Evolutionary conservation across 2,113 vertebrate species (phyloP).

Genomic region (Aythya baeri): DNA sequence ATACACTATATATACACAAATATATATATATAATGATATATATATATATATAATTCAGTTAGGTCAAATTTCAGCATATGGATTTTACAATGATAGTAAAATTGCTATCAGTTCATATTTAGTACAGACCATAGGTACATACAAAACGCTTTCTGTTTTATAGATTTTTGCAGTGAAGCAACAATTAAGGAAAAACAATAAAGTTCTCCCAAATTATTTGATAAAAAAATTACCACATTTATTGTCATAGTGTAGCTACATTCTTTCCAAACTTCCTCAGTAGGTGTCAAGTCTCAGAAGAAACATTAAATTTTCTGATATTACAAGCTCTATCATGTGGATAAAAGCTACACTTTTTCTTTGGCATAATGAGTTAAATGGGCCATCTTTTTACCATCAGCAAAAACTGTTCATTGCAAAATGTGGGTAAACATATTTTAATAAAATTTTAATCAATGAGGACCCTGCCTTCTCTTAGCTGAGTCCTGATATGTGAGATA

Average conservation of each 20-base stretch:
- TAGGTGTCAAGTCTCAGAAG: background rate
- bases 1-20: too few species aligned
- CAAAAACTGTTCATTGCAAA: background rate
- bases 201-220: background rate
- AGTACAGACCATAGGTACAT: background rate
- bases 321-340: background rate
- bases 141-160: background rate
- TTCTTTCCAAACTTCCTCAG: background rate
- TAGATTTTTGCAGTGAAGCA: background rate
- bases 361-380: background rate
- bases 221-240: background rate
- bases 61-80: background rate
- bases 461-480: background rate
- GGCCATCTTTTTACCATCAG: background rate
- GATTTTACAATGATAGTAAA: background rate
- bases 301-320: background rate
- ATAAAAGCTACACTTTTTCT: background rate
- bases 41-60: background rate
- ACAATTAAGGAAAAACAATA: background rate
- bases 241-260: background rate
- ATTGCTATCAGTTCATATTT: background rate
- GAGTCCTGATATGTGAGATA: background rate
- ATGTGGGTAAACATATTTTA: background rate
- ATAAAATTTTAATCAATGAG: background rate
- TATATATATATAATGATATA: too few species aligned